phyloP scores from a whole-genome alignment of 2,113 vertebrate species.

The Paedocypris sp. region DNA sequence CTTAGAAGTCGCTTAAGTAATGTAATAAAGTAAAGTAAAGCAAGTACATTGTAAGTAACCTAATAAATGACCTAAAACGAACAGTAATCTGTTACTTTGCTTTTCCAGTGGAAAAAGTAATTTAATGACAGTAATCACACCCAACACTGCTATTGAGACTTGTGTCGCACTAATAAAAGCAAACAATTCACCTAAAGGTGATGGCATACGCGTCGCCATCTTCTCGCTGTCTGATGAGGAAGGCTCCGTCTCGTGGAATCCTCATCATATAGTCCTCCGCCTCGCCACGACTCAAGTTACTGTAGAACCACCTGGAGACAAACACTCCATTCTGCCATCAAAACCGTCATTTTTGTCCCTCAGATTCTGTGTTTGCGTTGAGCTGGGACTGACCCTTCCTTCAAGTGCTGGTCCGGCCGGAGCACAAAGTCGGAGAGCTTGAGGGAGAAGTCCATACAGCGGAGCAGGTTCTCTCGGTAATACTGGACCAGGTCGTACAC shows the following conservation, averaged over 20 bases:
- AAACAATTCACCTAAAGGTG: slow-evolving; percentile 80
- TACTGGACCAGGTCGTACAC: slow-evolving; percentile 80
- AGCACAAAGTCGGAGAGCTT: slow-evolving; percentile 82
- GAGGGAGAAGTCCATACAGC: slow-evolving; percentile 86
- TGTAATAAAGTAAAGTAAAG: no score
- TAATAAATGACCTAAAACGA: no score
- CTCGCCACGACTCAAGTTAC: slow-evolving; percentile 83
- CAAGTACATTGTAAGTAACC: no score
- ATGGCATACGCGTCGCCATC: slow-evolving; percentile 81
- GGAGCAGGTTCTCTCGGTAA: slow-evolving; percentile 79
- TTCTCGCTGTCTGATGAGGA: slow-evolving; percentile 85
- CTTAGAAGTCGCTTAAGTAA: no score
- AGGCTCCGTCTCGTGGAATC: slow-evolving; percentile 91
- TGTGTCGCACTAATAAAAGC: no score
- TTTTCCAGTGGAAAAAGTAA: no score
- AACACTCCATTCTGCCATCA: neutral
- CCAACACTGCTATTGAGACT: neutral
- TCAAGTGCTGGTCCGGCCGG: slow-evolving; percentile 71
- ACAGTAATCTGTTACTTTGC: no score
- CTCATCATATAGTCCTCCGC: slow-evolving; percentile 89
- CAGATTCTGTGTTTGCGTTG: neutral
- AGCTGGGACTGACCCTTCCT: slow-evolving; percentile 65
- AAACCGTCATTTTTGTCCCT: no score
- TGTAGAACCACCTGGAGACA: slow-evolving; percentile 84
- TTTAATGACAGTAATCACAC: no score